A percentile compares a stretch with the other conserved stretches of the same genome.
Conservation (phyloP, 2,888 invertebrate species). For the Zootermopsis nevadensis region DNA sequence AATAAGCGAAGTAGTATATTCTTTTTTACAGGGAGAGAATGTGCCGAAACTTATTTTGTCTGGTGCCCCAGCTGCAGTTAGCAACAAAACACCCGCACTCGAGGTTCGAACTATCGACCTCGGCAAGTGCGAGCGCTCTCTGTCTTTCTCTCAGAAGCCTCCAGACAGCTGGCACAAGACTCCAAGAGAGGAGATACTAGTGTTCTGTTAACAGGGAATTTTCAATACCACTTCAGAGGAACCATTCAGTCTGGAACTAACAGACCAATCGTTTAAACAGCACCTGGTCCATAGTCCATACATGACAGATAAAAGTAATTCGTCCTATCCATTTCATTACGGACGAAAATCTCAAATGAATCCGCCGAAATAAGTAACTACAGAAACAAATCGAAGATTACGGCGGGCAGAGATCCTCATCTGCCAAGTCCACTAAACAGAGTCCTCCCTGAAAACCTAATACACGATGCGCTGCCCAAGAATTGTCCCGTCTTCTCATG, state of each 20-base stretch:
- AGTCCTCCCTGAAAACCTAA: no score
- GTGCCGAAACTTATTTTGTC: not conserved
- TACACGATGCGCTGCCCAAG: no score
- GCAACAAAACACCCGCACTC: not conserved
- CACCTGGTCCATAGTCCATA: no score
- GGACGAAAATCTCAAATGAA: no score
- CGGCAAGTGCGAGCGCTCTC: not conserved
- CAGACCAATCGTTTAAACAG: not conserved
- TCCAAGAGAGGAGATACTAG: not conserved
- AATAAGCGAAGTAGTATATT: not conserved
- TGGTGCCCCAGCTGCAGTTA: not conserved
- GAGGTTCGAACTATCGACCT: constrained; percentile 38
- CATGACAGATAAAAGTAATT: no score
- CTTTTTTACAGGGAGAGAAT: not conserved
- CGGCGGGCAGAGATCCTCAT: no score
- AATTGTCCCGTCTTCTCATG: no score
- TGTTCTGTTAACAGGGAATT: not conserved
- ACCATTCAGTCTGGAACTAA: not conserved
- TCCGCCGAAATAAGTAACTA: no score
- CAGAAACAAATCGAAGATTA: no score
- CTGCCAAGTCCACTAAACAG: no score
- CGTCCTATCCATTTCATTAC: no score
- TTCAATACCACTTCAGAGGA: not conserved
- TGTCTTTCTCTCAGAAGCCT: not conserved
- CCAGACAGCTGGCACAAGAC: not conserved